Evolutionary conservation across 2,888 invertebrate genomes (phyloP).

Genomic region (Carterocephalus palaemon): DNA sequence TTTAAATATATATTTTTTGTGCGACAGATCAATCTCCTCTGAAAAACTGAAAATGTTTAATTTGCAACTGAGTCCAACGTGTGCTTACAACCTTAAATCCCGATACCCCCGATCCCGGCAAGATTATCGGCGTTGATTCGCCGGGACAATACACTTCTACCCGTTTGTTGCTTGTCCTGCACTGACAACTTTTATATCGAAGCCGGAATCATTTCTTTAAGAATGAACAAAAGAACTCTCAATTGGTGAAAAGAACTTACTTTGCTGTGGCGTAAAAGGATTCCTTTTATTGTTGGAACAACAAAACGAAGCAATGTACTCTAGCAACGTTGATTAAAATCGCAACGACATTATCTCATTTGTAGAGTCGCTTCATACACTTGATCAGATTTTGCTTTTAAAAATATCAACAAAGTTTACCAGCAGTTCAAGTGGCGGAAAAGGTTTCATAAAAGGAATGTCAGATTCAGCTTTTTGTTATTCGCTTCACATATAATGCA

Average conservation of each 20-base stretch:
- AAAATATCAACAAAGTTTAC: neutral
- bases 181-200: conserved; percentile 55
- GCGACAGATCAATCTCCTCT: no score
- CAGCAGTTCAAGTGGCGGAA: neutral
- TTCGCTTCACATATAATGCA: neutral
- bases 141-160: conserved; percentile 54
- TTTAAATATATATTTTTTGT: no score
- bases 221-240: conserved; percentile 24
- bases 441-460: neutral
- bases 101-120: conserved; percentile 45
- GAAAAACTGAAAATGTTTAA: no score
- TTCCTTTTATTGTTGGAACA: conserved; percentile 12
- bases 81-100: no score
- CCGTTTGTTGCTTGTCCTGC: conserved; percentile 43
- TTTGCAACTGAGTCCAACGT: no score
- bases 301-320: conserved; percentile 11
- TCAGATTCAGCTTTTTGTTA: neutral
- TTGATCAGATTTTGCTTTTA: neutral
- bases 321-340: conserved; percentile 15
- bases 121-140: conserved; percentile 65
- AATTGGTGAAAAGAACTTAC: conserved; percentile 15
- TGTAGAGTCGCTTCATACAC: neutral
- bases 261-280: conserved; percentile 13
- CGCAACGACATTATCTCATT: conserved; percentile 5
- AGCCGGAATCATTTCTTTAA: conserved; percentile 33